Evolutionary conservation across 2,113 vertebrate genomes (phyloP).

Genomic region (Passer montanus): DNA sequence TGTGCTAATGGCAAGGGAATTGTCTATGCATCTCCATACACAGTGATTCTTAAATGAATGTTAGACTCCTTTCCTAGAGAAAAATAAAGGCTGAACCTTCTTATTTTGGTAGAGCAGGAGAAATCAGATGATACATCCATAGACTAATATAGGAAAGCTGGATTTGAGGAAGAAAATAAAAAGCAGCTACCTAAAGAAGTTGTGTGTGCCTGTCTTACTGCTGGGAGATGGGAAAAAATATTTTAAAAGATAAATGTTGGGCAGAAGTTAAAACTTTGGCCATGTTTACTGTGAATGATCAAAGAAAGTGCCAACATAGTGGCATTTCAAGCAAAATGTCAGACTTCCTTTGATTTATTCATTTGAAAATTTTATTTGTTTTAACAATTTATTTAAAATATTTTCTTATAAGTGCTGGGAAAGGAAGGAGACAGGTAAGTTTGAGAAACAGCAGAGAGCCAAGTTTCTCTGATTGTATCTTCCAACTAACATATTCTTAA

Average conservation of each 20-base stretch:
- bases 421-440: neutral
- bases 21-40: neutral
- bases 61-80: neutral
- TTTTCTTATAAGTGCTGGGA: neutral
- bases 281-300: neutral
- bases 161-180: neutral
- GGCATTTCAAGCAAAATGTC: neutral
- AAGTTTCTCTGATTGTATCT: neutral
- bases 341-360: neutral
- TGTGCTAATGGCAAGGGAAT: neutral
- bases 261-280: neutral
- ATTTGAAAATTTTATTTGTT: neutral
- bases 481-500: neutral
- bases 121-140: neutral
- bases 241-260: neutral
- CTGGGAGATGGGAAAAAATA: fast-evolving
- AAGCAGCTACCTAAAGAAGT: neutral
- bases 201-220: neutral
- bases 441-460: neutral
- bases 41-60: neutral
- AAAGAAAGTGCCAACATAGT: neutral
- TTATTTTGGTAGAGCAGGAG: neutral
- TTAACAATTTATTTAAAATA: neutral
- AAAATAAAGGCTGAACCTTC: neutral
- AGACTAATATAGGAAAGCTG: neutral